Evolutionary conservation across 2,113 vertebrate genomes (phyloP).

Genomic region (Ceyx margarethae): DNA sequence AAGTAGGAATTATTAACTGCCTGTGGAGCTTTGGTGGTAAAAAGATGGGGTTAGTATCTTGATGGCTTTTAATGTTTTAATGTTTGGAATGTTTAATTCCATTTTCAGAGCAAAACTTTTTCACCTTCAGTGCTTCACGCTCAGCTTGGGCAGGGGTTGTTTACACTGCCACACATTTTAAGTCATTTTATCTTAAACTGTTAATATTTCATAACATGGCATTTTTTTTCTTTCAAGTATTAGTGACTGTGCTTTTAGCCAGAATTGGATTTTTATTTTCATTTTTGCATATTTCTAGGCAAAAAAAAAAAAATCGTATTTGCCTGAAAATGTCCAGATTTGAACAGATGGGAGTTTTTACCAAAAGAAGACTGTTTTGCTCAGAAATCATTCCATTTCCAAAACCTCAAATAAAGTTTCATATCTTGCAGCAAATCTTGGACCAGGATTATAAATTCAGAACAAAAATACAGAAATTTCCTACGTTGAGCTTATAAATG

Average conservation of each 20-base stretch:
- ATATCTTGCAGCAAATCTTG: constrained; percentile 59
- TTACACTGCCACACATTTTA: not conserved
- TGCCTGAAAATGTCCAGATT: constrained; percentile 24
- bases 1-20: not conserved
- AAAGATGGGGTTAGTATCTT: not conserved
- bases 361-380: constrained; percentile 19
- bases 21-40: not conserved
- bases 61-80: not conserved
- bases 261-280: not conserved
- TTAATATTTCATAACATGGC: not conserved
- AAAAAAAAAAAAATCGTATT: not conserved
- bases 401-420: constrained; percentile 55
- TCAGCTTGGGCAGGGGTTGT: not conserved
- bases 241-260: not conserved
- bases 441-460: constrained; percentile 31
- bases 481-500: constrained; percentile 49
- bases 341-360: constrained; percentile 44
- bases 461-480: constrained; percentile 62
- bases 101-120: not conserved
- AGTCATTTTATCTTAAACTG: not conserved
- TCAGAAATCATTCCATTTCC: constrained; percentile 30
- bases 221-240: not conserved
- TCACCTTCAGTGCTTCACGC: not conserved
- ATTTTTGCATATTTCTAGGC: not conserved
- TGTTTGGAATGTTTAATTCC: too few relatives aligned